Evolutionary conservation across 2,888 invertebrate species (phyloP).

Genomic region (Nomada flava): DNA sequence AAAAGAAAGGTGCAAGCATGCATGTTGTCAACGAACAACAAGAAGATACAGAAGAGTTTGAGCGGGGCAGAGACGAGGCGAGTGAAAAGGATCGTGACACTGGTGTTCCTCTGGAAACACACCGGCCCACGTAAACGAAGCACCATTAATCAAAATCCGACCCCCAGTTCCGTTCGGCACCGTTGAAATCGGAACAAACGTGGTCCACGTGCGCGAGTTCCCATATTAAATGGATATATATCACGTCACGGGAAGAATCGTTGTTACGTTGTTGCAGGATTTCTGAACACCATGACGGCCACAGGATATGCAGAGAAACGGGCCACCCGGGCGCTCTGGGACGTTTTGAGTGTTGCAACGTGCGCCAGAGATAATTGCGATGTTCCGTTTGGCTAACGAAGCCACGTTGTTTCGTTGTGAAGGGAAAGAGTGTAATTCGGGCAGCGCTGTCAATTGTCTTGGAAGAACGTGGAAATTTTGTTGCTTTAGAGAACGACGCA

Average conservation of each 20-base stretch:
- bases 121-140: constrained; percentile 65
- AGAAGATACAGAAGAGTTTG: background rate
- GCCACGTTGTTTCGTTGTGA: background rate
- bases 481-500: background rate
- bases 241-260: constrained; percentile 67
- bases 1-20: background rate
- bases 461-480: background rate
- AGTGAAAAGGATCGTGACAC: background rate
- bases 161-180: constrained; percentile 67
- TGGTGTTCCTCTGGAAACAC: constrained; percentile 56
- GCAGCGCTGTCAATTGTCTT: background rate
- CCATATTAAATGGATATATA: constrained; percentile 73
- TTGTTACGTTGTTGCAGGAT: constrained; percentile 37
- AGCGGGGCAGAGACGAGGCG: background rate
- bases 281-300: constrained; percentile 18
- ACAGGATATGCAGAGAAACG: background rate
- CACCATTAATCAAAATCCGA: constrained; percentile 72
- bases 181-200: constrained; percentile 74
- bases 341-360: constrained; percentile 22
- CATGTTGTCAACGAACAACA: background rate
- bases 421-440: background rate
- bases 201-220: constrained; percentile 63
- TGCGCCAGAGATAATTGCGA: constrained; percentile 5
- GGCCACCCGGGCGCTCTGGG: background rate
- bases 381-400: constrained; percentile 14